A percentile compares a stretch with the other conserved stretches of the same genome.
Evolutionary conservation across 2,113 vertebrate genomes (phyloP).

Genomic region (Catharus fuscescens): DNA sequence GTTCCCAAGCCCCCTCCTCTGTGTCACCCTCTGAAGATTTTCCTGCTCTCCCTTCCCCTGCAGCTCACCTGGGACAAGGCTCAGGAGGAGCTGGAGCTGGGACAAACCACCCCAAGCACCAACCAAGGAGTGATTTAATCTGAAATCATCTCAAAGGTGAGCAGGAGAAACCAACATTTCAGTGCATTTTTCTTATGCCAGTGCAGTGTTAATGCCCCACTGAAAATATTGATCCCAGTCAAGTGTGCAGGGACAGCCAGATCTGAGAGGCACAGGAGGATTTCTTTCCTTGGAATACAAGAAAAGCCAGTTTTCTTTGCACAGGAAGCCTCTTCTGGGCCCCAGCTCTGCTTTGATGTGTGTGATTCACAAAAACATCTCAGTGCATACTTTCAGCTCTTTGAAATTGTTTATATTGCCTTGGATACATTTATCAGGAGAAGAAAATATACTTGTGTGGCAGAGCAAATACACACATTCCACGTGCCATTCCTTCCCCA

Average conservation of each 20-base stretch:
- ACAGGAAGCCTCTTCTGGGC: not conserved
- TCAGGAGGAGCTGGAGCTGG: not conserved
- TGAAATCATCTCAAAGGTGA: not conserved
- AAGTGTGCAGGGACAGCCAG: not conserved
- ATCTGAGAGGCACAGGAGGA: not conserved
- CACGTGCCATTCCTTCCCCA: not conserved
- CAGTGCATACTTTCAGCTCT: not conserved
- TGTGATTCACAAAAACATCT: not conserved
- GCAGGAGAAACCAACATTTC: not conserved
- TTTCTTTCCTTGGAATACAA: not conserved
- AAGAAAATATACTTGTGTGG: not conserved
- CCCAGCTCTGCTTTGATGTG: not conserved
- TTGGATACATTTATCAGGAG: not conserved
- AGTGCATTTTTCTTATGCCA: not conserved
- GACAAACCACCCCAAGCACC: not conserved
- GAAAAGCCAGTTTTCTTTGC: constrained; percentile 2
- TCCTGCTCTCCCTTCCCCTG: not conserved
- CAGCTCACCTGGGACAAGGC: not conserved
- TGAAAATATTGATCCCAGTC: not conserved
- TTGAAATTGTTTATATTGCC: constrained; percentile 2
- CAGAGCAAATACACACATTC: not conserved
- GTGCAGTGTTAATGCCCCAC: not conserved
- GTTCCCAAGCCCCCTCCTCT: not conserved
- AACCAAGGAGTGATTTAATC: not conserved
- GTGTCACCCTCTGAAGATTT: not conserved